A percentile compares a stretch with the other conserved stretches of the same genome.
phyloP scores from a whole-genome alignment of 1,140 invertebrate genomes.

The Trissolcus basalis region DNA sequence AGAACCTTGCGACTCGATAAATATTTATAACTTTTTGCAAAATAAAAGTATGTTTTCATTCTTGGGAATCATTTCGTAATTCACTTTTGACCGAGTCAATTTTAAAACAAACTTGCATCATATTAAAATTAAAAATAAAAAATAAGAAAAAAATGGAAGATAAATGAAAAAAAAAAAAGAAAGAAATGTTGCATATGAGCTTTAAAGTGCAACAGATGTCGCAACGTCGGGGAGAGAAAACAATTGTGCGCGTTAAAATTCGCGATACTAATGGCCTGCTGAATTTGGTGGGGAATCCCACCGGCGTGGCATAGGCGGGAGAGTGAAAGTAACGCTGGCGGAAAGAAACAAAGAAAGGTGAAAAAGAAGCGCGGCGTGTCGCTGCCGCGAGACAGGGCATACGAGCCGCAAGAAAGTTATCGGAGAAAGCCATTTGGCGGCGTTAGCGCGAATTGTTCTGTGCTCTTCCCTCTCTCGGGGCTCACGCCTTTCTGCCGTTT shows the following conservation, averaged over 20 bases:
- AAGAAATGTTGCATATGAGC: not conserved
- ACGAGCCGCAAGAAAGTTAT: constrained; percentile 72
- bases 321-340: constrained; percentile 63
- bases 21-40: too few relatives aligned
- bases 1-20: too few relatives aligned
- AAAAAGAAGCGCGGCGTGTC: constrained; percentile 62
- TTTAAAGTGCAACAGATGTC: constrained; percentile 22
- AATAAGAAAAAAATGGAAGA: not conserved
- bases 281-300: constrained; percentile 40
- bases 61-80: too few relatives aligned
- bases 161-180: not conserved
- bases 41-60: too few relatives aligned
- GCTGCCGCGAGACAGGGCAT: constrained; percentile 43
- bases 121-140: too few relatives aligned
- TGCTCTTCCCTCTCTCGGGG: constrained; percentile 18
- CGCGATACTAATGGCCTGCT: constrained; percentile 31
- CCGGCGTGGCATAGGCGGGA: constrained; percentile 50
- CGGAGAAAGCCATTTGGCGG: constrained; percentile 74
- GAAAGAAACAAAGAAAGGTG: constrained; percentile 61
- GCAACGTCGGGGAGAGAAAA: constrained; percentile 25
- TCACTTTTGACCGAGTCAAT: too few relatives aligned
- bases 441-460: constrained; percentile 39
- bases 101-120: too few relatives aligned
- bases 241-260: constrained; percentile 13
- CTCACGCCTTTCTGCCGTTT: constrained; percentile 20